Evolutionary conservation across 2,113 vertebrate species (phyloP), one percentile per base, ranked within the genome.

Genomic region (Terrapene triunguis): DNA sequence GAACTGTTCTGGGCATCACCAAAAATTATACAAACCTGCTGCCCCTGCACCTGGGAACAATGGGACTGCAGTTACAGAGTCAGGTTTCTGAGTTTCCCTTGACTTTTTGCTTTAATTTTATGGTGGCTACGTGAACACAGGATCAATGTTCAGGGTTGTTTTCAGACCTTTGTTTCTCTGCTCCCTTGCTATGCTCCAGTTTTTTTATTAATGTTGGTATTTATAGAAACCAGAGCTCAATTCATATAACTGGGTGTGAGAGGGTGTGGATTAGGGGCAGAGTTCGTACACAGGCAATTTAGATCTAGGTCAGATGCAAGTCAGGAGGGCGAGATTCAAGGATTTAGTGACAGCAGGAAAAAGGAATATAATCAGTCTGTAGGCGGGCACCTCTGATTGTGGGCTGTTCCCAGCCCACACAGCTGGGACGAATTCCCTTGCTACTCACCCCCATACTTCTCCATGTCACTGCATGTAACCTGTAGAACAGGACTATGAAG

Each of bases 151-250:
- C 16, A 69, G 53, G 50, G 51, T n/a, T 44, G 6, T 32, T 88
- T 76, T 53, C 50, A 54, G 80, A 74, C 38, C n/a, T 85, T 12
- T 62, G 29, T 17, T 24, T 21, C 81, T 94, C 88, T 95, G 82
- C 83, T 95, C 95, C 88, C 32, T 79, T 93, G 92, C 85, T 87
- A 91, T 81, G 80, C 32, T 84, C 83, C 84, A 72, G 35, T 42
- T 80, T 87, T n/a, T n/a, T 24, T 27, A 87, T 25, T 42, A 11
- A 5, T 10, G 19, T 10, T 27, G 2, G 47, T 48, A 22, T 47
- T 82, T 51, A 57, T 85, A 90, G 89, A 88, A 16, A 38, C n/a
- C n/a, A 2, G 27, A 50, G 19, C 48, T 54, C 53, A 0, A 1
- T 53, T 62, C 1, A 1, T 81, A 86, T 69, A 89, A 54, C 10